Evolutionary conservation across 2,113 vertebrate species (phyloP).

Genomic region (Pelvicachromis taeniatus): DNA sequence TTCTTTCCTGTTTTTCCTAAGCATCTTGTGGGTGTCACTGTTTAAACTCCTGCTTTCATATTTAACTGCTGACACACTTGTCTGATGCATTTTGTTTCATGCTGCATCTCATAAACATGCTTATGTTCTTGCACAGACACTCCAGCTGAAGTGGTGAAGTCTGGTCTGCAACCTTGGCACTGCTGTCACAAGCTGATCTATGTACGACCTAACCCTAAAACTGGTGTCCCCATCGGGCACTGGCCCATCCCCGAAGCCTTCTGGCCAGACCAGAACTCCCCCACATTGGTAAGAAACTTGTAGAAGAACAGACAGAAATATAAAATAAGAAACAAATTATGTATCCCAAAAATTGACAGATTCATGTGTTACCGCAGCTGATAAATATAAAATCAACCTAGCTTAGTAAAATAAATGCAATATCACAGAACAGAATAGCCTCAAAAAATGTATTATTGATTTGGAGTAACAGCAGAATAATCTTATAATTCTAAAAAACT

Average conservation of each 20-base stretch:
- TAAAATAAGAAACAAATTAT: not conserved
- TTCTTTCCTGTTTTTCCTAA: not conserved
- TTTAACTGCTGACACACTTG: not conserved
- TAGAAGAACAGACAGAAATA: not conserved
- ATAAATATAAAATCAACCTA: not conserved
- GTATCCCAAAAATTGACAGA: not conserved
- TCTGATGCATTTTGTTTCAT: not conserved
- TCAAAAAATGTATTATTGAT: not conserved
- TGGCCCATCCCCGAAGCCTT: constrained; percentile 97
- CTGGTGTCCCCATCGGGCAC: constrained; percentile 93
- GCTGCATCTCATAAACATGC: too few species aligned
- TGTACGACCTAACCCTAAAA: constrained; percentile 94
- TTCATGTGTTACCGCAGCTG: not conserved
- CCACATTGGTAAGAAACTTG: constrained; percentile 79
- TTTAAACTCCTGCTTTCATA: not conserved
- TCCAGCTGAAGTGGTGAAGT: constrained; percentile 80
- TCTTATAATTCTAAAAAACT: not conserved
- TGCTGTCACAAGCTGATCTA: constrained; percentile 97
- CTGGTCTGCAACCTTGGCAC: constrained; percentile 87
- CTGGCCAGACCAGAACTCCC: constrained; percentile 98
- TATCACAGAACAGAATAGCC: not conserved
- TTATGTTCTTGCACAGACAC: constrained; percentile 23
- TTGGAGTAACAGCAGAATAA: not conserved
- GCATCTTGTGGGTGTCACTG: not conserved
- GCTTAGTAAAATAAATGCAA: not conserved